Evolutionary conservation across 2,797 vertebrate species (phyloP).

Genomic region (Danio kyathit): DNA sequence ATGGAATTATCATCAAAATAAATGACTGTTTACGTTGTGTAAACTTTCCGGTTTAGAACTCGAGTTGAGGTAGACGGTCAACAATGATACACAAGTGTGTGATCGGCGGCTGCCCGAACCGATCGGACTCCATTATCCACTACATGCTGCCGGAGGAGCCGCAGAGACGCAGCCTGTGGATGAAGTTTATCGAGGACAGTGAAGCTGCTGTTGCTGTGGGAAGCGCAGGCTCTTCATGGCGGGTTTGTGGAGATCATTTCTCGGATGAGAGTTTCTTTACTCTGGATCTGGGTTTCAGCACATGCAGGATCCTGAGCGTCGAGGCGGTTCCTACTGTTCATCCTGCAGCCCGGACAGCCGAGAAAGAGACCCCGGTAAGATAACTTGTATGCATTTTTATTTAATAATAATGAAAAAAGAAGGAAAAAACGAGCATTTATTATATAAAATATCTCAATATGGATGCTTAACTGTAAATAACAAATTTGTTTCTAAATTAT

Average conservation of each 20-base stretch:
- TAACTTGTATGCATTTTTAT: no score
- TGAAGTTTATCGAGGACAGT: conserved; percentile 48
- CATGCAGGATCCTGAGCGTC: conserved; percentile 45
- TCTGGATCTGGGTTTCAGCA: conserved; percentile 52
- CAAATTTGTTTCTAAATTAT: no score
- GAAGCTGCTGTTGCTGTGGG: conserved; percentile 2
- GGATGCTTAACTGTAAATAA: no score
- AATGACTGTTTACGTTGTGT: neutral
- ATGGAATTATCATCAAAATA: neutral
- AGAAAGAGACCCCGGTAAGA: conserved; percentile 14
- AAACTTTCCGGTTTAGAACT: neutral
- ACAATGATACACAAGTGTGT: conserved; percentile 58
- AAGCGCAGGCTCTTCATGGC: neutral
- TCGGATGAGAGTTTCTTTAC: conserved; percentile 40
- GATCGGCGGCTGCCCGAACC: conserved; percentile 55
- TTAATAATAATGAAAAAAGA: no score
- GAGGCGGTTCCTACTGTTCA: conserved; percentile 53
- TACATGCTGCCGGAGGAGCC: conserved; percentile 55
- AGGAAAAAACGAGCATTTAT: no score
- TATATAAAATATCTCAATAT: no score
- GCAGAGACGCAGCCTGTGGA: conserved; percentile 50
- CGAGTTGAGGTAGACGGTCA: neutral
- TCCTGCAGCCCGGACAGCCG: neutral
- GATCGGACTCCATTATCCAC: conserved; percentile 59
- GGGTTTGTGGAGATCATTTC: conserved; percentile 56